These are phyloP conservation scores for Liodrosophila aerea DNA, from an alignment of 2,888 invertebrate species.

Conservation along the genomic window DNA sequence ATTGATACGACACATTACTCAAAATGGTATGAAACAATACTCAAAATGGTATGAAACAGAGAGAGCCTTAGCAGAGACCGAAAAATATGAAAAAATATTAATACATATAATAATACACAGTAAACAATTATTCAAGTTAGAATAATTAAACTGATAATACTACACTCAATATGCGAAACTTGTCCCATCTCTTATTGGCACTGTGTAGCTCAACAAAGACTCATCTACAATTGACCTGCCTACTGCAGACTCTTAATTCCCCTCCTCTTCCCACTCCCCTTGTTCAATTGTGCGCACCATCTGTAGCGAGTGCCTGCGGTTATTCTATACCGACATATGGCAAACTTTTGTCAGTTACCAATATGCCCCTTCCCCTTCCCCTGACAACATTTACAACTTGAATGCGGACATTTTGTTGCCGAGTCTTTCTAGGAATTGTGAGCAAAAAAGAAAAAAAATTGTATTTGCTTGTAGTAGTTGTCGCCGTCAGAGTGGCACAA, in stretches of 20 bases:
- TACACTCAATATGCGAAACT: too few relatives aligned
- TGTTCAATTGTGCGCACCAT: conserved; percentile 11
- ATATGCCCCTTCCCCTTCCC: neutral
- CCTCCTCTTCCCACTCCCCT: neutral
- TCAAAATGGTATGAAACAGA: too few relatives aligned
- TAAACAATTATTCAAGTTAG: too few relatives aligned
- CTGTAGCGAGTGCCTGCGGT: conserved; percentile 18
- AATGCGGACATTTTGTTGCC: conserved; percentile 50
- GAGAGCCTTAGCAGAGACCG: too few relatives aligned
- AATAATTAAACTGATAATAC: too few relatives aligned
- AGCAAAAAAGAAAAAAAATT: conserved; percentile 13
- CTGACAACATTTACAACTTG: conserved; percentile 4
- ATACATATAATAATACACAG: too few relatives aligned
- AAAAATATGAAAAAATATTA: too few relatives aligned
- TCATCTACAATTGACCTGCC: neutral
- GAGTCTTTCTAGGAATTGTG: conserved; percentile 45
- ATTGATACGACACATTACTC: too few relatives aligned
- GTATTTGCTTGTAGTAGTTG: conserved; percentile 20
- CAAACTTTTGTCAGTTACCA: conserved; percentile 42
- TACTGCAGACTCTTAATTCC: neutral
- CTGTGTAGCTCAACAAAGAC: neutral
- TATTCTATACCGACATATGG: conserved; percentile 45
- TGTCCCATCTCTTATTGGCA: too few relatives aligned
- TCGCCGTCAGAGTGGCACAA: conserved; percentile 34
- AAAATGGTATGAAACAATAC: too few relatives aligned